A percentile compares a stretch with the other conserved stretches of the same genome.
Evolutionary conservation across 2,113 vertebrate genomes (phyloP).

Genomic region (Pachypanchax playfairii): DNA sequence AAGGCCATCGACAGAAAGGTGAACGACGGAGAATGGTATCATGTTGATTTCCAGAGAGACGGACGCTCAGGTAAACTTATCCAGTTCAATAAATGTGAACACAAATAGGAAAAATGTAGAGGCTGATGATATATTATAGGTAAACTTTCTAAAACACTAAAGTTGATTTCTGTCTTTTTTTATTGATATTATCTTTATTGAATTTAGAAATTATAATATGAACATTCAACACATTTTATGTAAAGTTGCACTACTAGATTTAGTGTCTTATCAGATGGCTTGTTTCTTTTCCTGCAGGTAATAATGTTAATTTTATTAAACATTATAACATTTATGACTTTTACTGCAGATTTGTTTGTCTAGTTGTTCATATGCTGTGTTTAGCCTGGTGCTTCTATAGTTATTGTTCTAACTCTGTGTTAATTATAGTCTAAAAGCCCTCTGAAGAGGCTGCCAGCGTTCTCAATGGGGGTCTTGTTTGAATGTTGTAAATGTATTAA

Average conservation of each 20-base stretch:
- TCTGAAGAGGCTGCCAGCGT: constrained; percentile 21
- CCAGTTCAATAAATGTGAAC: too few species aligned
- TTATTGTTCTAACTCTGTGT: constrained; percentile 27
- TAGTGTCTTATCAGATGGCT: background rate
- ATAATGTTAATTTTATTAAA: background rate
- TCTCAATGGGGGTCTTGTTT: constrained; percentile 34
- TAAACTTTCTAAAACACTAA: too few species aligned
- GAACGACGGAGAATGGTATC: constrained; percentile 98
- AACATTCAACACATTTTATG: too few species aligned
- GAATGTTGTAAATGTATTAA: constrained; percentile 24
- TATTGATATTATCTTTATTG: background rate
- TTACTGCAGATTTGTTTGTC: background rate
- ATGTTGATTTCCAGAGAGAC: constrained; percentile 96
- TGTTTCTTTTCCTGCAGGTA: too few species aligned
- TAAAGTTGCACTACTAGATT: background rate
- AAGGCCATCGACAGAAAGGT: constrained; percentile 93
- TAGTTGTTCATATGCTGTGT: background rate
- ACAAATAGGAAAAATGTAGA: too few species aligned
- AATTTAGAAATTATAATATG: too few species aligned
- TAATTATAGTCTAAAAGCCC: constrained; percentile 15
- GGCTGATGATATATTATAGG: too few species aligned
- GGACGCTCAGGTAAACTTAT: constrained; percentile 89
- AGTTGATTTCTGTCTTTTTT: constrained; percentile 1
- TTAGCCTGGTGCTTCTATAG: background rate
- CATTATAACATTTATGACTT: too few species aligned